Evolutionary conservation across 2,113 vertebrate species (phyloP), one percentile per base, ranked within the genome.

Genomic region (Hypomesus transpacificus): DNA sequence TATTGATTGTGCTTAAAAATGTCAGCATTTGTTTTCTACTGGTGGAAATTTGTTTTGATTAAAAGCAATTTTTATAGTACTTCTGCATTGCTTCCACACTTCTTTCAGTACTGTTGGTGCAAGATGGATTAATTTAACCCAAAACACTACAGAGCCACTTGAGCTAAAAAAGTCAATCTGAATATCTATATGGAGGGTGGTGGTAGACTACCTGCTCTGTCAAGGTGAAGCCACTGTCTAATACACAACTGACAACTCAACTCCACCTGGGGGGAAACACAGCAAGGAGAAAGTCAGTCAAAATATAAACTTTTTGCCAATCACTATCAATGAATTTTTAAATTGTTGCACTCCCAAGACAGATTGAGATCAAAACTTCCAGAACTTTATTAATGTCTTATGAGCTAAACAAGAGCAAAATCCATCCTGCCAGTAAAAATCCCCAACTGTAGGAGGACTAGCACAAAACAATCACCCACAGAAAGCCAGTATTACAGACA

Each of bases 21-120:
- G 78, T 82, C 73, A 86, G 80, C 81, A 84, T 85, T 87, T 56
- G 34, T 92, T 91, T 91, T 91, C 85, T 90, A 91, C 82, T 81
- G 76, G 80, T 90, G 80, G 85, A 87, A 78, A 85, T 91, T 90
- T 83, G 84, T 82, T 84, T 79, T 91, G 82, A 92, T 90, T 90
- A 91, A 92, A 92, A 66, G 53, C 70, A 68, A 82, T 79, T 79
- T 84, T 86, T 88, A 79, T 85, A 65, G 24, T 24, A 14, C 21
- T 50, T 56, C 4, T 17, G 54, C 54, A 56, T 56, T 56, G 31
- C 7, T 34, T 34, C 7, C 5, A 34, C 31, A 34, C 7, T 54
- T 11, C 24, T 26, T 26, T 26, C 24, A 26, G 24, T 3, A 26
- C 53, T 54, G 53, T 54, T 11, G 14, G 14, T 54, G 14, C 53